Evolutionary conservation across 2,888 invertebrate species (phyloP).

Genomic region (Phanerotoma sp.): DNA sequence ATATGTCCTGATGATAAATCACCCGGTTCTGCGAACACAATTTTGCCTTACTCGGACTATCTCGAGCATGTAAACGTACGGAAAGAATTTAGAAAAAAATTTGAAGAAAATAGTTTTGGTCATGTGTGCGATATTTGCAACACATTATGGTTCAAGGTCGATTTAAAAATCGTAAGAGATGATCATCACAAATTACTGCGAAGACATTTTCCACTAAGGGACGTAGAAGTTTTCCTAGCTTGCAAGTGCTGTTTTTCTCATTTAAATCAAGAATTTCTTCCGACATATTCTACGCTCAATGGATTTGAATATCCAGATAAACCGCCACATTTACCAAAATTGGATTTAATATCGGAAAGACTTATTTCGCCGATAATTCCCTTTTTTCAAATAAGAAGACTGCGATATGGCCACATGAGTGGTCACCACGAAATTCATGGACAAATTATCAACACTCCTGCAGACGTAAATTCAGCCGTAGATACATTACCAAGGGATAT

Average conservation of each 20-base stretch:
- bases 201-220: not conserved
- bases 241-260: not conserved
- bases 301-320: slow-evolving; percentile 10
- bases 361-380: slow-evolving; percentile 11
- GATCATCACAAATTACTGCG: not conserved
- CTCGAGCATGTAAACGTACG: slow-evolving; percentile 3
- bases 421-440: slow-evolving; percentile 38
- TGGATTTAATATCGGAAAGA: slow-evolving; percentile 7
- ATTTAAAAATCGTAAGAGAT: too few species aligned
- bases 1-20: too few species aligned
- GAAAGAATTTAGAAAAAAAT: slow-evolving; percentile 13
- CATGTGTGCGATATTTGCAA: slow-evolving; percentile 15
- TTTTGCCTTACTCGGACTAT: too few species aligned
- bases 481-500: slow-evolving; percentile 30
- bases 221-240: not conserved
- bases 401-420: slow-evolving; percentile 26
- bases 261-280: slow-evolving; percentile 1
- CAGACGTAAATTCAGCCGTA: slow-evolving; percentile 39
- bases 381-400: slow-evolving; percentile 1
- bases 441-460: slow-evolving; percentile 44
- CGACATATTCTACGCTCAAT: slow-evolving; percentile 6
- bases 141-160: slow-evolving; percentile 14
- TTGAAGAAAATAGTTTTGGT: slow-evolving; percentile 13
- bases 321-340: not conserved
- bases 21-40: too few species aligned